Evolutionary conservation across 2,113 vertebrate species (phyloP).

Genomic region (Eptatretus burgeri): DNA sequence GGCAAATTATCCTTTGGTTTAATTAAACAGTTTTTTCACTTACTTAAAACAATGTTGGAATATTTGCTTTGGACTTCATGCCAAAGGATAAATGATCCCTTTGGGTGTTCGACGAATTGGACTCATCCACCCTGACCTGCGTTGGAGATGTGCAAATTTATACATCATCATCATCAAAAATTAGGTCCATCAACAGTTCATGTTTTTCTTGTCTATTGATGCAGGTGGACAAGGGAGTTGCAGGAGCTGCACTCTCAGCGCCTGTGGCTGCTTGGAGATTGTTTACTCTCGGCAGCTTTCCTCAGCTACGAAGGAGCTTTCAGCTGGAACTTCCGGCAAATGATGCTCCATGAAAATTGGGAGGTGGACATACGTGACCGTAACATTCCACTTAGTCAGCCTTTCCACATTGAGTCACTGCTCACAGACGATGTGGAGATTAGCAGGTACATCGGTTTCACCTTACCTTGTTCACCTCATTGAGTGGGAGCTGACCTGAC

Average conservation of each 20-base stretch:
- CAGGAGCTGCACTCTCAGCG: slow-evolving; percentile 33
- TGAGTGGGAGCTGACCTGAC: too few relatives aligned
- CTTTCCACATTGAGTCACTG: slow-evolving; percentile 48
- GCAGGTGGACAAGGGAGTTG: slow-evolving; percentile 54
- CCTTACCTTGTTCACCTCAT: too few relatives aligned
- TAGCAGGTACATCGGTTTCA: too few relatives aligned
- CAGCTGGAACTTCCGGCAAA: slow-evolving; percentile 55
- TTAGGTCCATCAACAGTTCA: neutral
- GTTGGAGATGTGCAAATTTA: neutral
- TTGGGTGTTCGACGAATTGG: too few relatives aligned
- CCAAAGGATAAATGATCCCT: too few relatives aligned
- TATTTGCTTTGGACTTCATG: too few relatives aligned
- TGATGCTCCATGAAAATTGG: slow-evolving; percentile 52
- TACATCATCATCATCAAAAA: neutral
- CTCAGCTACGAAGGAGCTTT: slow-evolving; percentile 76
- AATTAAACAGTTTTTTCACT: too few relatives aligned
- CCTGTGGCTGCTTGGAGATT: slow-evolving; percentile 53
- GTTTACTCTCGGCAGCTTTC: slow-evolving; percentile 50
- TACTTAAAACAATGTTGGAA: too few relatives aligned
- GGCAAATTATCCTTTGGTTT: too few relatives aligned
- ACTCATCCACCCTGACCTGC: too few relatives aligned
- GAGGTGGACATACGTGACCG: slow-evolving; percentile 26
- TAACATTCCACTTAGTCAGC: slow-evolving; percentile 49
- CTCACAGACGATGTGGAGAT: slow-evolving; percentile 67
- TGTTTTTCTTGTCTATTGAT: neutral